phyloP scores from a whole-genome alignment of 2,113 vertebrate species.

The Tragelaphus strepsiceros region DNA sequence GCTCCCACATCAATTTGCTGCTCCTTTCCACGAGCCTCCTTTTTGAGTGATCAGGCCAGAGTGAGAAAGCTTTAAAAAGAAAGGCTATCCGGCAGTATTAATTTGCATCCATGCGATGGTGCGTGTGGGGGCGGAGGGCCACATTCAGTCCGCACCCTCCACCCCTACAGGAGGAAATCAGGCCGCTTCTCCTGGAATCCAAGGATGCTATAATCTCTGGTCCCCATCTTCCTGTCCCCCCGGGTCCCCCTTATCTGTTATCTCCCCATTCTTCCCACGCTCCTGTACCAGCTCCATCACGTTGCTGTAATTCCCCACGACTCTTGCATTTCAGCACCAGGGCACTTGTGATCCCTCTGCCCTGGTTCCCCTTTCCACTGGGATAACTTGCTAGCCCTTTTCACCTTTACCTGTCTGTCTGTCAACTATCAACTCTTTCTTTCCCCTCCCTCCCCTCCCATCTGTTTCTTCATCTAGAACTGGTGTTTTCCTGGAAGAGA shows the following conservation, averaged over 20 bases:
- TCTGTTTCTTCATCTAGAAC: neutral
- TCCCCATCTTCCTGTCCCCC: neutral
- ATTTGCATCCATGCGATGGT: neutral
- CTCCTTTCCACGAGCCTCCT: neutral
- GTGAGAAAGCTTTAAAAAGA: neutral
- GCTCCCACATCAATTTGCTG: neutral
- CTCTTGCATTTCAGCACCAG: neutral
- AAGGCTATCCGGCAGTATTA: neutral
- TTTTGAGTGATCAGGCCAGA: neutral
- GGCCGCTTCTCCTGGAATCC: neutral
- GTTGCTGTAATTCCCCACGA: fast-evolving
- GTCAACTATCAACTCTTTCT: neutral
- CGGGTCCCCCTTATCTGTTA: neutral
- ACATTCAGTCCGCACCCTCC: neutral
- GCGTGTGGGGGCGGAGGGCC: neutral
- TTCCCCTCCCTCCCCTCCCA: neutral
- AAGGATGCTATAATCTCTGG: neutral
- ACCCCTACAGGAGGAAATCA: neutral
- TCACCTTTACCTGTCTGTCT: neutral
- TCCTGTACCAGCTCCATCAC: neutral
- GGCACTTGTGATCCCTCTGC: neutral
- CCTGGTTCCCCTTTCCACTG: neutral
- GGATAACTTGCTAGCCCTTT: neutral
- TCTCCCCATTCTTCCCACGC: fast-evolving
- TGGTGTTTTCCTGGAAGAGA: neutral